Evolutionary conservation across 2,888 invertebrate genomes (phyloP), one percentile per base, ranked within the genome.

Genomic region (Pseudanteris insignis): DNA sequence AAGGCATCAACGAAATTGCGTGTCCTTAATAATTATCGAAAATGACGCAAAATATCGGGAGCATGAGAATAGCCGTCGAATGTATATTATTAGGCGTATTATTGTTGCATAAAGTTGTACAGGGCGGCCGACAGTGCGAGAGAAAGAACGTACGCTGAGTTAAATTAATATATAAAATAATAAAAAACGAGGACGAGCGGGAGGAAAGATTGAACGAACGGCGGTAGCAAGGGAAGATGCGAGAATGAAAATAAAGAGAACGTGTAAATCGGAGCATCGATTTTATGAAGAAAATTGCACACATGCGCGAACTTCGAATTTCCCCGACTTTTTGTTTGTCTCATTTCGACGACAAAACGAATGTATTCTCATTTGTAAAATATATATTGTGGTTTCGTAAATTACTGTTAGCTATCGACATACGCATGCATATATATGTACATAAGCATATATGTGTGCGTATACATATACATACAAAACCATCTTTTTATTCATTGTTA

Each of bases 391-490:
- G 60, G 60, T 60, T 60, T 60, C 59, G 59, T 59, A 59, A 59
- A 59, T 59, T 50, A 59, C 58, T 59, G 59, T 60, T 60, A 60
- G 60, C 48, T 54, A 60, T 54, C 60, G 60, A 54, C 48, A 53
- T 48, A 48, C 60, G 44, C 60, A 44, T 57, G 37, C 46, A 48
- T 44, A 60, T 60, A 54, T 51, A 53, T 51, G 54, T 58, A 36
- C 29, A 44, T 44, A 47, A 54, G 38, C 40, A 66, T 60, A 61
- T 69, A 67, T 64, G 64, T 67, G 58, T 69, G 64, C 64, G 57
- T 64, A 65, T 71, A 66, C 68, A 67, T 63, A 63, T 32, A 59
- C 62, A 65, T 71, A 66, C 68, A 67, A 62, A 63, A 64, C 63
- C 65, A 67, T 46, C 57, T 62, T 62, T 57, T 62, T 62, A 66